These are phyloP conservation scores for Calycopis cecrops DNA, from an alignment of 1,140 invertebrate genomes.

Conservation along the genomic window DNA sequence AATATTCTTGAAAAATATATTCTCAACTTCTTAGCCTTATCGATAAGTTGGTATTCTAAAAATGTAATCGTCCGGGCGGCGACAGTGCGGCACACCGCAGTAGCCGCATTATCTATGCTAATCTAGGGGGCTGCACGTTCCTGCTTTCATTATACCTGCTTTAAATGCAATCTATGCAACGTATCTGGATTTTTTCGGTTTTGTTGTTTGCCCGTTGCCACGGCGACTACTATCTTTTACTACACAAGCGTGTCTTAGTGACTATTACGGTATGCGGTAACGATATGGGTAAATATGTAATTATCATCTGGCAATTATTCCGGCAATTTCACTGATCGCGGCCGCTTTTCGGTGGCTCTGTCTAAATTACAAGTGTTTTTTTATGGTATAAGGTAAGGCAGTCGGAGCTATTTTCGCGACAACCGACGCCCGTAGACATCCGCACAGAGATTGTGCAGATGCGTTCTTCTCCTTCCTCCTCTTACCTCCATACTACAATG, in stretches of 20 bases:
- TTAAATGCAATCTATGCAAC: conserved; percentile 69
- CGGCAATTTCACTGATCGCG: too few species aligned
- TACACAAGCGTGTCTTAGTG: conserved; percentile 16
- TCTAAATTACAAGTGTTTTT: too few species aligned
- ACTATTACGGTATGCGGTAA: neutral
- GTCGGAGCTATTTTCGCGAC: too few species aligned
- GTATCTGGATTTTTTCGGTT: conserved; percentile 62
- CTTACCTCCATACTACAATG: too few species aligned
- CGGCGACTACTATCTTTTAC: conserved; percentile 48
- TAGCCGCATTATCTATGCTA: conserved; percentile 62
- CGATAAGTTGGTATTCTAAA: conserved; percentile 3
- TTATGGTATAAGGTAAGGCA: too few species aligned
- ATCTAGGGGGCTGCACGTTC: conserved; percentile 45
- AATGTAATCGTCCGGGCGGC: conserved; percentile 5
- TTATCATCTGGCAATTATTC: too few species aligned
- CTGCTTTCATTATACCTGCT: conserved; percentile 51
- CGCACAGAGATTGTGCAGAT: too few species aligned
- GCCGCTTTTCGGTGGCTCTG: too few species aligned
- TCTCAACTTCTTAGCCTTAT: neutral
- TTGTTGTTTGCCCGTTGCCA: conserved; percentile 54
- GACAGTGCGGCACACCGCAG: conserved; percentile 6
- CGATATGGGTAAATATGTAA: too few species aligned
- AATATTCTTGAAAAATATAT: too few species aligned
- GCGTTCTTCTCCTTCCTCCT: too few species aligned
- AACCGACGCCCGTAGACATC: too few species aligned